These are phyloP conservation scores for Neotoxoptera formosana DNA, from an alignment of 1,140 invertebrate species.

Conservation along the genomic window DNA sequence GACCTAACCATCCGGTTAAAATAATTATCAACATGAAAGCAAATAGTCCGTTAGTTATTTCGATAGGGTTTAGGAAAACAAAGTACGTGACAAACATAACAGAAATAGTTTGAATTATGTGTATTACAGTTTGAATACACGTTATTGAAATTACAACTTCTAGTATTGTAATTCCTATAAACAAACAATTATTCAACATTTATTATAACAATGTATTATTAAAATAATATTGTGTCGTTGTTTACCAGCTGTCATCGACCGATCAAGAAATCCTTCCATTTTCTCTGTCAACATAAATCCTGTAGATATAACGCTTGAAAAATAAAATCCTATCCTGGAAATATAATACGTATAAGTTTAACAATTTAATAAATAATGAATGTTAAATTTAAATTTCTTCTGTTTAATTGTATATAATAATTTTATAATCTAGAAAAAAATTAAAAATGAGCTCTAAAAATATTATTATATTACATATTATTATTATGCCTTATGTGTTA, in stretches of 20 bases:
- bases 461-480: too few species aligned
- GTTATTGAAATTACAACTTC: conserved; percentile 41
- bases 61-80: conserved; percentile 25
- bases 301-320: conserved; percentile 61
- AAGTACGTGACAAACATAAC: conserved; percentile 31
- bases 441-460: not conserved
- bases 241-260: conserved; percentile 62
- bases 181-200: not conserved
- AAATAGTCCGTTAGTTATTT: conserved; percentile 20
- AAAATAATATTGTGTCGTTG: not conserved
- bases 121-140: conserved; percentile 41
- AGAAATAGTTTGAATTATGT: conserved; percentile 22
- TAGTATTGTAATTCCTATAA: conserved; percentile 33
- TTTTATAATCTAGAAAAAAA: not conserved
- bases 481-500: not conserved
- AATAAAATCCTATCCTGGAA: conserved; percentile 61
- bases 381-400: too few species aligned
- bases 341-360: not conserved
- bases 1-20: conserved; percentile 29
- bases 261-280: conserved; percentile 61
- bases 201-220: not conserved
- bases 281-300: conserved; percentile 61
- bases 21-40: not conserved
- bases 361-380: not conserved
- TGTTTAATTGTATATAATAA: not conserved